Percentiles rank a stretch among this genome's conserved stretches.
Conservation (phyloP, 2,113 vertebrate genomes). For the Noturus placidus region DNA sequence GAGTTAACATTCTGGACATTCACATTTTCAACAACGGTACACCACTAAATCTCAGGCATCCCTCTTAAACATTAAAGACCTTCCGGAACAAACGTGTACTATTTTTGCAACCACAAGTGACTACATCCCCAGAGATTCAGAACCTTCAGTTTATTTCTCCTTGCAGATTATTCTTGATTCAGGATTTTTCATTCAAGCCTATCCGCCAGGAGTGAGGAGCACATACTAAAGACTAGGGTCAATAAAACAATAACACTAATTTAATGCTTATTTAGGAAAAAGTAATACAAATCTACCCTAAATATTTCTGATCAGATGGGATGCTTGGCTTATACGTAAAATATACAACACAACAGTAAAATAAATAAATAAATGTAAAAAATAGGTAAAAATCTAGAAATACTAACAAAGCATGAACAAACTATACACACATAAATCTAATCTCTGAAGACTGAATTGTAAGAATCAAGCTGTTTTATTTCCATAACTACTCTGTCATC, state of each 20-base stretch:
- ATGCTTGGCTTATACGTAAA: neutral
- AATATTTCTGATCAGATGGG: neutral
- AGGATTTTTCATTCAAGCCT: neutral
- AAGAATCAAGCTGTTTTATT: slow-evolving; percentile 8
- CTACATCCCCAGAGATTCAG: slow-evolving; percentile 22
- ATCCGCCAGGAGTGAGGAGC: neutral
- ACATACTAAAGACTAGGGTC: neutral
- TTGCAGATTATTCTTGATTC: neutral
- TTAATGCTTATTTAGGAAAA: neutral
- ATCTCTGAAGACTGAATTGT: neutral
- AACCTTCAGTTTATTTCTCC: slow-evolving; percentile 34
- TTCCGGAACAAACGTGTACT: slow-evolving; percentile 13
- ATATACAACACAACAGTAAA: too few relatives aligned
- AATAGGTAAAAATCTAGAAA: neutral
- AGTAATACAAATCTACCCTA: neutral
- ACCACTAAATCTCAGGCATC: slow-evolving; percentile 4
- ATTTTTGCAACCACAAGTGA: slow-evolving; percentile 29
- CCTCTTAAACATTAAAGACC: slow-evolving; percentile 16
- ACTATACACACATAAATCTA: neutral
- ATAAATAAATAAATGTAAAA: too few relatives aligned
- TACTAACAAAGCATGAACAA: neutral
- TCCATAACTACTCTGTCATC: neutral
- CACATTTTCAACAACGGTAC: neutral
- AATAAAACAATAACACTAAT: neutral
- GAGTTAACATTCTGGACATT: neutral